These are phyloP conservation scores for Ceratosolen solmsi DNA, from an alignment of 1,140 invertebrate species.

Conservation along the genomic window DNA sequence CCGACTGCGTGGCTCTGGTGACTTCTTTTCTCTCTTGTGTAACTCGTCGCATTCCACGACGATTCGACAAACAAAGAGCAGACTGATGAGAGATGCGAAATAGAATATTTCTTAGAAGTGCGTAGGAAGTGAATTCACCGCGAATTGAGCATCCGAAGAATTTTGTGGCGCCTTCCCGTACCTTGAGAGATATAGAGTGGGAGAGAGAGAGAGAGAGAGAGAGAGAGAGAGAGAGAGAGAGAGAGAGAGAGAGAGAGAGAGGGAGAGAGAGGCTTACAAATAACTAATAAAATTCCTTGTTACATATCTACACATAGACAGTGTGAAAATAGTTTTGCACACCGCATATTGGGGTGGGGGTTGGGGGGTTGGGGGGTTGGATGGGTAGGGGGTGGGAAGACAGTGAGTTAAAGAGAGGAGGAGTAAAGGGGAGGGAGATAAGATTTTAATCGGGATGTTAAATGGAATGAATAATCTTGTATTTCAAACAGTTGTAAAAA, in stretches of 20 bases:
- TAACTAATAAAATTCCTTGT: neutral
- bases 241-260: too few species aligned
- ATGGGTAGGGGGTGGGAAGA: too few species aligned
- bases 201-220: too few species aligned
- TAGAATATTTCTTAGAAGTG: slow-evolving; percentile 23
- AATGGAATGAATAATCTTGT: slow-evolving; percentile 28
- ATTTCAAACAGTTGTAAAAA: slow-evolving; percentile 28
- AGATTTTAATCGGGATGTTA: slow-evolving; percentile 33
- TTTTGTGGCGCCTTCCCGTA: neutral
- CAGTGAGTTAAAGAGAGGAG: too few species aligned
- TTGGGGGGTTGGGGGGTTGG: too few species aligned
- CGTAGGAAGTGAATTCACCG: slow-evolving; percentile 36
- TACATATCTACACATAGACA: neutral
- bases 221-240: too few species aligned
- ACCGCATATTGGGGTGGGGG: neutral
- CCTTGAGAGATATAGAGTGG: neutral
- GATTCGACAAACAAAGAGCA: slow-evolving; percentile 18
- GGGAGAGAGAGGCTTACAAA: neutral
- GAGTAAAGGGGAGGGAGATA: neutral
- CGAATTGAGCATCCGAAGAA: slow-evolving; percentile 20
- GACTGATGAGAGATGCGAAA: slow-evolving; percentile 15
- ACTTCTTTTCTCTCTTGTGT: neutral
- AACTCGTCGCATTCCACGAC: slow-evolving; percentile 16
- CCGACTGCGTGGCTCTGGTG: neutral
- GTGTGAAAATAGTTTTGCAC: neutral